Conservation (phyloP, 1,140 invertebrate species). For the Macrostomum lignano region DNA sequence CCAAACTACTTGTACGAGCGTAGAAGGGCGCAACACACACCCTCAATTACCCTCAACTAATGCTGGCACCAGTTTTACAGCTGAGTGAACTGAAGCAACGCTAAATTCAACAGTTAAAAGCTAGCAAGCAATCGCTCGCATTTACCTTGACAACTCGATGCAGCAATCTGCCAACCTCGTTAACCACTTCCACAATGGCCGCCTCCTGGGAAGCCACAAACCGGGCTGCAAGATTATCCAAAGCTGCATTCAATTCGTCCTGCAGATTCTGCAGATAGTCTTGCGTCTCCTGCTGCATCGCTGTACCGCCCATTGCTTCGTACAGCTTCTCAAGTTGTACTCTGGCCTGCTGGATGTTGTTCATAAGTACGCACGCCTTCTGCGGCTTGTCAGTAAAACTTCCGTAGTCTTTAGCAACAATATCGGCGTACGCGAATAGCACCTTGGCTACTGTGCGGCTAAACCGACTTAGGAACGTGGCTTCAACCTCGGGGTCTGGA, state of each 20-base stretch:
- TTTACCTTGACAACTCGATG: too few species aligned
- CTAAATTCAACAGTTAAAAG: too few species aligned
- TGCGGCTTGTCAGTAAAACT: conserved; percentile 38
- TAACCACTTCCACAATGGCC: conserved; percentile 68
- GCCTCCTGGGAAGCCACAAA: conserved; percentile 74
- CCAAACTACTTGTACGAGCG: too few species aligned
- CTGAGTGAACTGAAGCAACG: too few species aligned
- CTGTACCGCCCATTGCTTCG: conserved; percentile 90
- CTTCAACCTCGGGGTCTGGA: conserved; percentile 77
- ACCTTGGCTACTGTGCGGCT: conserved; percentile 75
- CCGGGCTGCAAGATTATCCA: conserved; percentile 74
- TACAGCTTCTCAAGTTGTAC: conserved; percentile 98
- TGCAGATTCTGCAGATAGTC: conserved; percentile 85
- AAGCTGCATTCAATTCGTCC: conserved; percentile 58
- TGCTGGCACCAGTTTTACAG: too few species aligned
- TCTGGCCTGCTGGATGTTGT: conserved; percentile 92
- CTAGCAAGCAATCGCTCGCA: too few species aligned
- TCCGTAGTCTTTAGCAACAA: conserved; percentile 82
- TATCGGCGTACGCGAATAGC: conserved; percentile 78
- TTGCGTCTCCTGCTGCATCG: conserved; percentile 39
- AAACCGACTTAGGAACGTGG: conserved; percentile 17
- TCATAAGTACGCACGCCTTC: conserved; percentile 87
- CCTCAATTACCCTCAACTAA: too few species aligned
- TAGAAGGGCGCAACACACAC: too few species aligned
- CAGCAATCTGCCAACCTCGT: conserved; percentile 62